These are phyloP conservation scores for Laspeyria flexula DNA, from an alignment of 2,888 invertebrate genomes.

Conservation along the genomic window DNA sequence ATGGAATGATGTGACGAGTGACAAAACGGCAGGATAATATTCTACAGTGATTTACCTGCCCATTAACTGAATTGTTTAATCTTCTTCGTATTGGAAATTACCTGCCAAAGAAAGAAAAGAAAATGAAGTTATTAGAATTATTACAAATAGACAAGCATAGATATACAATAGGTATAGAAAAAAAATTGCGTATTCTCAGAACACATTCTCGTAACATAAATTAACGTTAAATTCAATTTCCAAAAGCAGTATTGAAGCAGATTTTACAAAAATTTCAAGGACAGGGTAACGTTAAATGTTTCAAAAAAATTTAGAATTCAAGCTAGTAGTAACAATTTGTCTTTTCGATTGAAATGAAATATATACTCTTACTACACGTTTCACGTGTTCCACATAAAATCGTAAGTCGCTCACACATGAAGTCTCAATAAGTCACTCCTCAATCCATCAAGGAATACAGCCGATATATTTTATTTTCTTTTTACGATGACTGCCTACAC, in stretches of 20 bases:
- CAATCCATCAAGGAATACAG: slow-evolving; percentile 43
- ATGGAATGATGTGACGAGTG: not conserved
- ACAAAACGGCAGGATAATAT: not conserved
- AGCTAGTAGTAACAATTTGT: slow-evolving; percentile 13
- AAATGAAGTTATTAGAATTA: not conserved
- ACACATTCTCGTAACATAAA: too few species aligned
- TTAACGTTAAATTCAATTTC: too few species aligned
- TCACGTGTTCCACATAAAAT: slow-evolving; percentile 41
- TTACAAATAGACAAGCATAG: not conserved
- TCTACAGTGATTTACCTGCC: not conserved
- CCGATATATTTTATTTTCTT: slow-evolving; percentile 47
- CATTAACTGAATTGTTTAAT: not conserved
- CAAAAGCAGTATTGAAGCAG: too few species aligned
- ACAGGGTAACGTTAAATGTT: too few species aligned
- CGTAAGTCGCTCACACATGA: slow-evolving; percentile 34
- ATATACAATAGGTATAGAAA: too few species aligned
- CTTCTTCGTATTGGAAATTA: not conserved
- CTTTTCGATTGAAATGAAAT: slow-evolving; percentile 27
- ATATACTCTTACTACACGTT: slow-evolving; percentile 22
- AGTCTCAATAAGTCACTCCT: slow-evolving; percentile 40
- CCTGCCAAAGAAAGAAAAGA: not conserved
- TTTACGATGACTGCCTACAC: slow-evolving; percentile 25
- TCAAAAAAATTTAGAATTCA: too few species aligned
- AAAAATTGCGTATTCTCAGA: too few species aligned
- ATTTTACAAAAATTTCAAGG: too few species aligned